These are phyloP conservation scores for Antechinus stuartii DNA, from an alignment of 2,113 vertebrate species.

Conservation along the genomic window DNA sequence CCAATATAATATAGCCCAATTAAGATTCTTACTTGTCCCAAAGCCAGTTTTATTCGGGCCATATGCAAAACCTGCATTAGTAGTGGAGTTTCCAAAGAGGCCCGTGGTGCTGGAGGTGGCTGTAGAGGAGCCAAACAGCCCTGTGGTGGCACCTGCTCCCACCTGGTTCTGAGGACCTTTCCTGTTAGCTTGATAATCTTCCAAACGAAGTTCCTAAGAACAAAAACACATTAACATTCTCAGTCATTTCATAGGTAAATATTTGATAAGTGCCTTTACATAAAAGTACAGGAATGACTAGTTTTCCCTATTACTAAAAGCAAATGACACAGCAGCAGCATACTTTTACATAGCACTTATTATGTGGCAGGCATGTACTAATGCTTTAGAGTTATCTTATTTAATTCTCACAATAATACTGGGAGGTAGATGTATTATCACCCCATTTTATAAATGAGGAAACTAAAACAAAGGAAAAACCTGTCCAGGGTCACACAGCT, in stretches of 20 bases:
- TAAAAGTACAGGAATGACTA: conserved; percentile 31
- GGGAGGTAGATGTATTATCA: neutral
- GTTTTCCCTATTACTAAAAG: neutral
- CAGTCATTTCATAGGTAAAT: conserved; percentile 32
- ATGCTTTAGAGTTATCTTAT: neutral
- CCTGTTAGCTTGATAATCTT: conserved; percentile 96
- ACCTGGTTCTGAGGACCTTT: conserved; percentile 95
- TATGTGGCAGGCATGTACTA: neutral
- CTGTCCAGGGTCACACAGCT: neutral
- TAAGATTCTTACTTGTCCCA: conserved; percentile 86
- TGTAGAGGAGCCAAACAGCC: conserved; percentile 89
- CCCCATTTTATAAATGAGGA: neutral
- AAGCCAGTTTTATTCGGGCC: conserved; percentile 93
- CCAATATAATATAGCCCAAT: neutral
- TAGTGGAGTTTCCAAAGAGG: conserved; percentile 91
- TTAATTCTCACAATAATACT: neutral
- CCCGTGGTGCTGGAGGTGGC: conserved; percentile 91
- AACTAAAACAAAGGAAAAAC: neutral
- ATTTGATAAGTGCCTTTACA: conserved; percentile 29
- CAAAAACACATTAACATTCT: conserved; percentile 25
- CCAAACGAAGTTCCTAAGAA: conserved; percentile 90
- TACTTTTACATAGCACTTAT: neutral
- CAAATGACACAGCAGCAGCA: neutral
- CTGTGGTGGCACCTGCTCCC: conserved; percentile 84
- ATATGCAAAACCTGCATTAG: conserved; percentile 92